These are phyloP conservation scores for Crotalus tigris DNA, from an alignment of 2,113 vertebrate genomes.

Conservation along the genomic window DNA sequence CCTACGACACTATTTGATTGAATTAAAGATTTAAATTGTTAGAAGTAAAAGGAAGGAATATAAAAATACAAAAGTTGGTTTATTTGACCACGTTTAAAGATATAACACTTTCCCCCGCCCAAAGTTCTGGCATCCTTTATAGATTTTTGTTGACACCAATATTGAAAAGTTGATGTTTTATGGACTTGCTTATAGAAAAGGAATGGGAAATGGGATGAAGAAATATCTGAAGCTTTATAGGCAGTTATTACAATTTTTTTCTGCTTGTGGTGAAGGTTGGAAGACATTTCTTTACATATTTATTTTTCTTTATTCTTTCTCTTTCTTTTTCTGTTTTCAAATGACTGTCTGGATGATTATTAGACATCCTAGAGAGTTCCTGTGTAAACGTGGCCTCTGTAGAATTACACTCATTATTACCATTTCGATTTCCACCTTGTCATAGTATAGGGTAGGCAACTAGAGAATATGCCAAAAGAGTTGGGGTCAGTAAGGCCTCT, in stretches of 20 bases:
- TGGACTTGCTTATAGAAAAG: neutral
- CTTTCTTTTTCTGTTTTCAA: neutral
- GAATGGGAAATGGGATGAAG: neutral
- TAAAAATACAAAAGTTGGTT: too few relatives aligned
- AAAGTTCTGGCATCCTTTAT: neutral
- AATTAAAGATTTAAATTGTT: too few relatives aligned
- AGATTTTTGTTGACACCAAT: neutral
- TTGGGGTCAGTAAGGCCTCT: neutral
- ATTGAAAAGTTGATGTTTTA: neutral
- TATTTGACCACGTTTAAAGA: neutral
- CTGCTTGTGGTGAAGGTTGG: neutral
- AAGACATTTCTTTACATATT: neutral
- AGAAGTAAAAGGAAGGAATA: too few relatives aligned
- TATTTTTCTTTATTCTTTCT: neutral
- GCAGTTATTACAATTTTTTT: neutral
- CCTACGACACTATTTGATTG: too few relatives aligned
- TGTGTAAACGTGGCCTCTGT: neutral
- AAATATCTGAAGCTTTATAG: neutral
- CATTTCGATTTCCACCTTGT: neutral
- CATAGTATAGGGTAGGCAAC: neutral
- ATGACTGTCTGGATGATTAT: neutral
- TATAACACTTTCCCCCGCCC: too few relatives aligned
- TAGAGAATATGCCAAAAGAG: neutral
- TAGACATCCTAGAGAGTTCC: neutral
- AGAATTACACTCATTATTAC: neutral